Conservation (phyloP, 2,113 vertebrate species). For the Pedetes capensis region DNA sequence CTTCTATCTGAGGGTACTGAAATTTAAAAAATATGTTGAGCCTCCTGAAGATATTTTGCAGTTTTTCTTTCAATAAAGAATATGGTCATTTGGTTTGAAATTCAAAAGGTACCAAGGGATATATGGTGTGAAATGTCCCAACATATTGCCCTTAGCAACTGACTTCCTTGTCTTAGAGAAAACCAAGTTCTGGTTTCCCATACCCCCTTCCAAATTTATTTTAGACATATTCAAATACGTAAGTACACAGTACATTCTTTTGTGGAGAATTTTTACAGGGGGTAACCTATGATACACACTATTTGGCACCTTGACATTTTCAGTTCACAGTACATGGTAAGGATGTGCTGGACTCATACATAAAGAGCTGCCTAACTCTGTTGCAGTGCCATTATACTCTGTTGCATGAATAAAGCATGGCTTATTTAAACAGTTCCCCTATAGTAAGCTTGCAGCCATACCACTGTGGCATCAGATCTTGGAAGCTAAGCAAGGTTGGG, state of each 20-base stretch:
- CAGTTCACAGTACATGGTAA: background rate
- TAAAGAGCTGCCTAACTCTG: background rate
- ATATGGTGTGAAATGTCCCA: background rate
- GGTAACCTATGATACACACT: background rate
- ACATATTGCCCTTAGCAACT: background rate
- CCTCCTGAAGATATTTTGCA: background rate
- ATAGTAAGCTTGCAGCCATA: too few species aligned
- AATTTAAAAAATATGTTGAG: background rate
- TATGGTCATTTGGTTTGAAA: background rate
- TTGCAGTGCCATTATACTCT: background rate
- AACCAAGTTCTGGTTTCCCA: conserved; percentile 20
- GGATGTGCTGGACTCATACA: background rate
- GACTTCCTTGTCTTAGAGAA: background rate
- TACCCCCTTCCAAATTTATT: background rate
- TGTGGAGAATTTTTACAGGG: background rate
- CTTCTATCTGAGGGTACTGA: background rate
- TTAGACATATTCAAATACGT: background rate
- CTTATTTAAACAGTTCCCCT: background rate
- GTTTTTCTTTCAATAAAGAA: background rate
- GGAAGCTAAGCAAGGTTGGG: too few species aligned
- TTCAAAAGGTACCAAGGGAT: background rate
- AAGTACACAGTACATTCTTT: background rate
- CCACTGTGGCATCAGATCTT: too few species aligned
- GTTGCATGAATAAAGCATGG: background rate
- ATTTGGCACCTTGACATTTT: background rate